Percentiles rank a stretch among this genome's conserved stretches.
Conservation (phyloP, 2,888 invertebrate genomes). For the Agrilus biguttatus region DNA sequence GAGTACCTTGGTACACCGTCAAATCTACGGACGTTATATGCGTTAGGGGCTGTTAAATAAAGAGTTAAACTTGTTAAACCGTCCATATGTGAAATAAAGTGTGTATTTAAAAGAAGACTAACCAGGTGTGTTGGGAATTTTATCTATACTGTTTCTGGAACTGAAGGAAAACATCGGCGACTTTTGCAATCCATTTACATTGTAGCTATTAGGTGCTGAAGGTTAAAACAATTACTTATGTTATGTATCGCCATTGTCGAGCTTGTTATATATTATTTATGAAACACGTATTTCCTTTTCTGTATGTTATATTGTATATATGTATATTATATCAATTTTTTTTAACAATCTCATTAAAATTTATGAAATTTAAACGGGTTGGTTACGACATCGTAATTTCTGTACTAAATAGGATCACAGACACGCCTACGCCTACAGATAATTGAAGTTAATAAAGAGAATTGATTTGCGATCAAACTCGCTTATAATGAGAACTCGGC, state of each 20-base stretch:
- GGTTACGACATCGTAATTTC: constrained; percentile 34
- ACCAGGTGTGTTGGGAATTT: constrained; percentile 49
- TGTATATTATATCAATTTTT: constrained; percentile 3
- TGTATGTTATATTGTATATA: too few relatives aligned
- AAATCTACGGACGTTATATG: constrained; percentile 18
- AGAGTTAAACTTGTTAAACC: background rate
- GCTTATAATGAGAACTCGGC: too few relatives aligned
- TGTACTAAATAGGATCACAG: constrained; percentile 34
- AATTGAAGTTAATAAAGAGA: too few relatives aligned
- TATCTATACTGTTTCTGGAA: constrained; percentile 43
- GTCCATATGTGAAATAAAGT: background rate
- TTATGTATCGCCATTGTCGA: background rate
- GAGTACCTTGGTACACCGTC: constrained; percentile 24
- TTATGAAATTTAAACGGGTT: constrained; percentile 4
- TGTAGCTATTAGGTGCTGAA: constrained; percentile 72
- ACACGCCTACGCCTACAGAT: too few relatives aligned
- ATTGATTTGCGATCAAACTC: too few relatives aligned
- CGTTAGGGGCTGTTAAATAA: constrained; percentile 22
- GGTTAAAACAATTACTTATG: constrained; percentile 17
- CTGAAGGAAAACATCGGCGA: constrained; percentile 57
- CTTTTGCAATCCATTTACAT: constrained; percentile 51
- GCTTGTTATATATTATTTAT: background rate
- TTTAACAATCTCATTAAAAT: too few relatives aligned
- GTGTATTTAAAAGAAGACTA: constrained; percentile 12
- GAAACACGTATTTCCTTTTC: too few relatives aligned